Evolutionary conservation across 2,113 vertebrate genomes (phyloP), one percentile per base, ranked within the genome.

Genomic region (Psittacula cyanocephala): DNA sequence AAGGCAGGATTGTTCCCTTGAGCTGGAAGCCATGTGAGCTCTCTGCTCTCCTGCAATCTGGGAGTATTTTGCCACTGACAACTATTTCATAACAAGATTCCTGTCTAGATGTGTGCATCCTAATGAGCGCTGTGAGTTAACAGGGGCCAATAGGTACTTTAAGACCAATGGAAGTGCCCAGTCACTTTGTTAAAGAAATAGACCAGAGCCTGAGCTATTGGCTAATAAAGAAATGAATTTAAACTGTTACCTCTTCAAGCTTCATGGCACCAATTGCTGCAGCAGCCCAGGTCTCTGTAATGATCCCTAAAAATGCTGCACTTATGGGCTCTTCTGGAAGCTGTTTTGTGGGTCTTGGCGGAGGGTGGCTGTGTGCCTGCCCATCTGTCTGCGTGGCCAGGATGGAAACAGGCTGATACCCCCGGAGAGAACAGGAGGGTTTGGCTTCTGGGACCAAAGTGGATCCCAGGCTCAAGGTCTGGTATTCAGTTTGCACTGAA

Each of bases 221-320:
- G 7, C 13, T 67, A 50, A 50, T 53, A 17, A 83, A 18, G 0
- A 14, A 79, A 17, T 8, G 1, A 29, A 27, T 5, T 11, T 35
- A 9, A 71, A 23, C 6, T 3, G 11, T 19, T 49, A 18, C 0
- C 4, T 12, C 63, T 81, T 57, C 69, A 50, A 71, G 33, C 17
- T 67, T 33, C 2, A 0, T 5, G 6, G 17, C 4, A 19, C 6
- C 0, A 14, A 28, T 9, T 18, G 47, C 60, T 53, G 50, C 25
- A 13, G 10, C 27, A 37, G 5, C 33, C 67, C 6, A 0, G 43
- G 25, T 25, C 27, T 44, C 37, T 63, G 39, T 6, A 31, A 7
- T 0, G 1, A 3, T 35, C 29, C 12, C 17, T 25, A 1, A 11
- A 55, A 49, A 11, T 0, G 0, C 27, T 75, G 60, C 31, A 31